Base-by-base conservation (phyloP, 1,140 invertebrate species). In the Eriosoma lanigerum region DNA sequence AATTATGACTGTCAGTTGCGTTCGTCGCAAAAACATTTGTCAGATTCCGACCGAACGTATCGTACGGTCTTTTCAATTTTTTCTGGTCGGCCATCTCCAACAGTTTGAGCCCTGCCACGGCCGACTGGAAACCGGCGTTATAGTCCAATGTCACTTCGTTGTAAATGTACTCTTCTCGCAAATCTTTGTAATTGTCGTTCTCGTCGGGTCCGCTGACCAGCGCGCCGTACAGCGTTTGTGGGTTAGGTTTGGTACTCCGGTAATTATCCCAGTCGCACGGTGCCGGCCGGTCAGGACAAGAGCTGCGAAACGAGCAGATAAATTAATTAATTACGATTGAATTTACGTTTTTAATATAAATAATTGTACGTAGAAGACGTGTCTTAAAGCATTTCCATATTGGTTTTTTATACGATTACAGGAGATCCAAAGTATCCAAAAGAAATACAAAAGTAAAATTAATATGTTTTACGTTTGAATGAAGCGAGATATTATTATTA, bases 91-190 rank as follows among this genome's bases (percentile, higher is more conserved):
- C n/a, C 50, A 83, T 15, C 58, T 84, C 46, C 15, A 85, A 62
- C 26, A 87, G 85, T 6, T 85, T 82, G 1, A 89, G 82, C 48
- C 87, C 88, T 1, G 87, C 88, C 1, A 89, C 83, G 3, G 86
- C 86, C 10, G 87, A 86, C 52, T 89, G 89, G 82, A 90, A 90
- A 3, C 89, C 89, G 9, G 88, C 89, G 82, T 90, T 90, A 83
- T 88, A 89, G 81, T 90, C 88, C 24, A 89, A 82, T 9, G 88
- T 88, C 6, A 89, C 89, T 82, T 89, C 89, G n/a, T 88, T 89
- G 81, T 88, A 88, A 13, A 88, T 84, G 82, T 87, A 89, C 29
- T 89, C 88, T 73, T 87, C 85, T 64, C 89, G 84, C n/a, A 82
- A 82, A 82, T 90, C 89, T 32, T 85, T 83, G 82, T 89, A 90